These are phyloP conservation scores for Drosophila yakuba DNA, from an alignment of 1,140 invertebrate species.

Conservation along the genomic window DNA sequence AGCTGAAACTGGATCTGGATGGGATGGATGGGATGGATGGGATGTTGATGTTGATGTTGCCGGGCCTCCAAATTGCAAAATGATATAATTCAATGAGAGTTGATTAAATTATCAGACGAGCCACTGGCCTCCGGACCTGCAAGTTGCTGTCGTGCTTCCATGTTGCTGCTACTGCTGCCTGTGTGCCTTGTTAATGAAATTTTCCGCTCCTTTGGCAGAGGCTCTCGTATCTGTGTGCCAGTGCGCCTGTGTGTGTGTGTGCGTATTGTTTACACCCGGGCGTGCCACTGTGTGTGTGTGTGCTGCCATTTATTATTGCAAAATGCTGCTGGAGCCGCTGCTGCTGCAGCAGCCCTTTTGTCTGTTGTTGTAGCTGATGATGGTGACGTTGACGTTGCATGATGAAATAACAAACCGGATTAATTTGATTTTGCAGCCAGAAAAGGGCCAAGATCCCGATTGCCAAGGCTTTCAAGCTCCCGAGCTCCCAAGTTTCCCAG, in stretches of 20 bases:
- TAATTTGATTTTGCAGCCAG: slow-evolving; percentile 74
- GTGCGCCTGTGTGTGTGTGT: slow-evolving; percentile 19
- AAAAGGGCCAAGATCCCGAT: slow-evolving; percentile 5
- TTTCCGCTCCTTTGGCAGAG: slow-evolving; percentile 77
- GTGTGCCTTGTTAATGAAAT: slow-evolving; percentile 82
- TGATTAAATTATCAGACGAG: slow-evolving; percentile 76
- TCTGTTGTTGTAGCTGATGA: slow-evolving; percentile 82
- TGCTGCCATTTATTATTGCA: slow-evolving; percentile 77
- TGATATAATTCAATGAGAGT: slow-evolving; percentile 82
- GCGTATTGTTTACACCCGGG: slow-evolving; percentile 36
- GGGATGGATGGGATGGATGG: background rate
- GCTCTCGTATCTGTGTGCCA: slow-evolving; percentile 22
- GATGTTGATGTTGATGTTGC: slow-evolving; percentile 18
- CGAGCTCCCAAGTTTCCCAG: no score
- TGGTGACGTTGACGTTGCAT: slow-evolving; percentile 81
- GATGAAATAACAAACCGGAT: slow-evolving; percentile 83
- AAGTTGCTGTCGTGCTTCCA: slow-evolving; percentile 19
- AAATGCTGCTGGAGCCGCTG: slow-evolving; percentile 54
- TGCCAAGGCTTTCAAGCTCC: background rate
- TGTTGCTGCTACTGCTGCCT: slow-evolving; percentile 49
- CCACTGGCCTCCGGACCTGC: slow-evolving; percentile 18
- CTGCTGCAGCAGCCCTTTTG: slow-evolving; percentile 59
- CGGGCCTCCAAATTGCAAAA: slow-evolving; percentile 72
- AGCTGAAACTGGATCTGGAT: slow-evolving; percentile 22
- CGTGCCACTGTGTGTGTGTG: slow-evolving; percentile 29